These are phyloP conservation scores for Phacellophora camtschatica DNA, from an alignment of 30 jellyfish, hydroid and myxozoan species.

Conservation along the genomic window DNA sequence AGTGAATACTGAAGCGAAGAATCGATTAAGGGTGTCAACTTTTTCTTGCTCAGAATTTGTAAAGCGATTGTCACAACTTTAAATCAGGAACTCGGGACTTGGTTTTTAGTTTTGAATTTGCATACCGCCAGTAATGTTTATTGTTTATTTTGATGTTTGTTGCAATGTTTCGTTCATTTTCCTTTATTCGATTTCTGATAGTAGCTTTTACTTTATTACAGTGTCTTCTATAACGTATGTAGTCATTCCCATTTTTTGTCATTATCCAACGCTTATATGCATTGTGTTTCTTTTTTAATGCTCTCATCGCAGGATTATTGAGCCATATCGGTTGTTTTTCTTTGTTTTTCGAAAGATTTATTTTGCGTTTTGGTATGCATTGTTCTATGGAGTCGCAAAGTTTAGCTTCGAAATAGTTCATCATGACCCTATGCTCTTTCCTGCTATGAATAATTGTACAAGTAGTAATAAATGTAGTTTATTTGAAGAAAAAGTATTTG, in stretches of 20 bases:
- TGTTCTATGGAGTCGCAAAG: too few species aligned
- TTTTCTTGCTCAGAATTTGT: not conserved
- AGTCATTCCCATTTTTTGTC: not conserved
- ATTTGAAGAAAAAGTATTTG: too few species aligned
- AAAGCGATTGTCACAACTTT: too few species aligned
- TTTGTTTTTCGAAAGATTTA: not conserved
- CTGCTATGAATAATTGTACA: too few species aligned
- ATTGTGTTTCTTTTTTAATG: not conserved
- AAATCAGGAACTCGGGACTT: not conserved
- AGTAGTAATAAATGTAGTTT: too few species aligned
- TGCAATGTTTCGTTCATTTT: not conserved
- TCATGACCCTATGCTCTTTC: too few species aligned
- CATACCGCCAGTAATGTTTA: not conserved
- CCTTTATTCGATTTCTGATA: not conserved
- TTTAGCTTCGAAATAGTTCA: too few species aligned
- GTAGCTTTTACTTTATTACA: not conserved
- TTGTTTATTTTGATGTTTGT: not conserved
- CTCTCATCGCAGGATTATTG: not conserved
- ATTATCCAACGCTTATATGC: not conserved
- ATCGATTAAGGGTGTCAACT: not conserved
- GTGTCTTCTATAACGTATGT: not conserved
- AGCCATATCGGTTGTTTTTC: not conserved
- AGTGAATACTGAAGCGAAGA: not conserved
- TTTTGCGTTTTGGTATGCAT: not conserved
- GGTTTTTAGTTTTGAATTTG: not conserved